Base-by-base conservation (phyloP, 2,888 invertebrate genomes). In the Epistrophe eligans region DNA sequence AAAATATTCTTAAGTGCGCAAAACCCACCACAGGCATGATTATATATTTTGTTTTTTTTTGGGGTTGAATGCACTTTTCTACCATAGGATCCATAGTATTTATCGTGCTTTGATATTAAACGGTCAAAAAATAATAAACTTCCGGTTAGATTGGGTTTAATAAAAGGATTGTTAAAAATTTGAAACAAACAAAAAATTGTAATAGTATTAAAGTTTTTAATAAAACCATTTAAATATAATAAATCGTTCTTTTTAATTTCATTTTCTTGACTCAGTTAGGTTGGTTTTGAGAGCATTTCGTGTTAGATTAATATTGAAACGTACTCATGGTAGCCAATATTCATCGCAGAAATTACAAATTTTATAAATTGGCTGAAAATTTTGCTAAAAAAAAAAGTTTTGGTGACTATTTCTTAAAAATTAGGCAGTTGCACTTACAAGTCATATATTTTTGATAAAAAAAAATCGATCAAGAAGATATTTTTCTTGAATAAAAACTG, bases 31-130 rank as follows among this genome's bases (percentile, higher is more conserved):
- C 7, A n/a, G 38, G 8, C 11, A 43, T n/a, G 1, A n/a, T 11
- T 2, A 24, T 50, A 11, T n/a, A n/a, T 11, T 24, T 45, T 43
- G 0, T 24, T 17, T 15, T 62, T 24, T 70, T 40, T 40, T 7
- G n/a, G 24, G 40, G 40, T 55, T 55, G 55, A 70, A 40, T 70
- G 40, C 19, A 35, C 67, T 67, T 35, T 50, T 40, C 24, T 40
- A 43, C 38, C 55, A 40, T 28, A 28, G n/a, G 17, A 13, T 9
- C 13, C 2, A 40, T 40, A 70, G 70, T 70, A 11, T 55, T 38
- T 15, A 40, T 40, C 40, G 50, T 55, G 28, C 70, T 55, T 70
- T 70, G 38, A 55, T 40, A 55, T 40, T 15, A 40, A 28, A 40
- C 70, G 55, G 70, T 70, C 28, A 24, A 55, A 35, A 67, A 35